These are phyloP conservation scores for Oreortyx pictus DNA, from an alignment of 2,797 vertebrate species.

Conservation along the genomic window DNA sequence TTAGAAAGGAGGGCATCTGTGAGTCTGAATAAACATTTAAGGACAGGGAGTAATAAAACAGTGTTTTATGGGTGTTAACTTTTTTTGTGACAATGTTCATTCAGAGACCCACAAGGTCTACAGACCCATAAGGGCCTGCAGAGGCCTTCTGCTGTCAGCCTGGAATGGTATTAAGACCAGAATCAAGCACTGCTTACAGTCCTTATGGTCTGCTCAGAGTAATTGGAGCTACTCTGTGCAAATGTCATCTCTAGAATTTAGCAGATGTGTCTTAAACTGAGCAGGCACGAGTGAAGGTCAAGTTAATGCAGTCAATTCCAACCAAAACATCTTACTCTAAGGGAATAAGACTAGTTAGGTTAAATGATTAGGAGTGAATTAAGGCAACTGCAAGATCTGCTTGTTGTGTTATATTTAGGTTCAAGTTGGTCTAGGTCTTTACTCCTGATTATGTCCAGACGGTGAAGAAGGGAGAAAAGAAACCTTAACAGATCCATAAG, in stretches of 20 bases:
- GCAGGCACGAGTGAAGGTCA: not conserved
- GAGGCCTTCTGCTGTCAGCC: not conserved
- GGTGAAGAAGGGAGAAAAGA: not conserved
- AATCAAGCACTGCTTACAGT: not conserved
- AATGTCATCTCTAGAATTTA: not conserved
- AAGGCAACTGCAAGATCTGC: not conserved
- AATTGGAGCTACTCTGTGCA: not conserved
- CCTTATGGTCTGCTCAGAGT: not conserved
- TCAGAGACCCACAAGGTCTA: not conserved
- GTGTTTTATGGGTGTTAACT: not conserved
- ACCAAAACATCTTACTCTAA: not conserved
- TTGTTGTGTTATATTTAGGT: not conserved
- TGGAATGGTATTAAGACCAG: not conserved
- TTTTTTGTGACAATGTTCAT: not conserved
- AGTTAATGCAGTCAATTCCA: not conserved
- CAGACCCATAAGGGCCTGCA: not conserved
- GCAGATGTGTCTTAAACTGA: not conserved
- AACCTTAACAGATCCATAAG: not conserved
- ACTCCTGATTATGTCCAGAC: not conserved
- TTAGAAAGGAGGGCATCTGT: not conserved
- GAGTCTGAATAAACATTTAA: not conserved
- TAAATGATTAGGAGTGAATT: not conserved
- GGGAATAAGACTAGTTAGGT: not conserved
- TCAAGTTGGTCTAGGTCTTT: not conserved
- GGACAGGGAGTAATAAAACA: not conserved